Evolutionary conservation across 1,140 invertebrate genomes (phyloP), one percentile per base, ranked within the genome.

Genomic region (Cheumatopsyche charites): DNA sequence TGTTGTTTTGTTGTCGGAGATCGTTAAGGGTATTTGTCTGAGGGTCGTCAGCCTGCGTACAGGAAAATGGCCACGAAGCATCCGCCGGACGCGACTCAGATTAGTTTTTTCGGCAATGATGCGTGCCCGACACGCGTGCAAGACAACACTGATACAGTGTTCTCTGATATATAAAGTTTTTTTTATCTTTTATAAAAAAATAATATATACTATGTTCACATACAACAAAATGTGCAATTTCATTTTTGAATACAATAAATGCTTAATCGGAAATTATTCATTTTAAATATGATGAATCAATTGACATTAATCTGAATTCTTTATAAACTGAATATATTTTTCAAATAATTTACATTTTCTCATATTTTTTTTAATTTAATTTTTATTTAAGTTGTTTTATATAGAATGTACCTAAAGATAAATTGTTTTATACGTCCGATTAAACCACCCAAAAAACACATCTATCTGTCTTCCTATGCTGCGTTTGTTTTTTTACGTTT

Each of bases 71-170:
- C 70, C 70, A 52, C 49, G 73, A 42, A 36, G 19, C 66, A 69
- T 67, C 73, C 66, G 61, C 73, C 69, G 73, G 73, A 74, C 69
- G 73, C 42, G 21, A 17, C 58, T 36, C 26, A 65, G 66, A 74
- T 74, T 74, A 74, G 73, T 74, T 74, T 74, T 74, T 74, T 74
- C 73, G 63, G 69, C 73, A 74, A 74, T 74, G 73, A 74, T 65
- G 73, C 73, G 73, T 74, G 69, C 58, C 69, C 62, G 21, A 58
- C 55, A 71, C 52, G 66, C 66, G 29, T 63, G 62, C 62, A 41
- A 21, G 26, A 21, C 19, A 49, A 49, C 29, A 36, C 29, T 4
- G 29, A 36, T 36, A 36, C 29, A 36, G 29, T 36, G 29, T 36
- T 36, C 3, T 36, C 29, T 36, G 29, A 36, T 36, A 36, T 36